Evolutionary conservation across 2,888 invertebrate genomes (phyloP), one percentile per base, ranked within the genome.

Genomic region (Xylota segnis): DNA sequence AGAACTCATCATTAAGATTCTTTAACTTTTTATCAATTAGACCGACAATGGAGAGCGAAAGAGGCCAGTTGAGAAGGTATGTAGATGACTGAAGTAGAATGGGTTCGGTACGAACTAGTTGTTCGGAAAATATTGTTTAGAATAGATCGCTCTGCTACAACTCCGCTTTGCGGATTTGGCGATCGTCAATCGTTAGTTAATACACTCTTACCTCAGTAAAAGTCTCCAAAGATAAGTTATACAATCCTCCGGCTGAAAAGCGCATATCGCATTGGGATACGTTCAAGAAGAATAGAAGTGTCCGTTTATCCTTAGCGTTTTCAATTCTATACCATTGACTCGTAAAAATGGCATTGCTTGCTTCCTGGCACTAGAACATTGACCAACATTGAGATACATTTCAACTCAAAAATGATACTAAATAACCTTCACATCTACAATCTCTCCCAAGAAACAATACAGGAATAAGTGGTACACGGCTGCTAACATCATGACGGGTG

Each of bases 321-420:
- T 59, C 32, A 23, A 81, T 52, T 10, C 23, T 59, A 14, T 81
- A 81, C 81, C 74, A 81, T 45, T 81, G 65, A 34, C 74, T 74
- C 0, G 12, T 54, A 32, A 68, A 81, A 12, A 81, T 61, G 5
- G 74, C 66, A 2, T 27, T 34, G 16, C 81, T 74, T 0, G 37
- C 59, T 10, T 83, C 71, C 10, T 52, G 14, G 45, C 70, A 83
- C 77, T 83, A 12, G 10, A 63, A 43, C 3, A 23, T 40, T 10
- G 7, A 23, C n/a, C 14, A 66, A 4, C 23, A 23, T 16, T 37
- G 0, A 14, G 12, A 14, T 10, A 32, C 2, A 18, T n/a, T 27
- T 27, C n/a, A 7, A 3, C 10, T 2, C 0, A 37, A 9, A 52
- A n/a, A 29, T 16, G 4, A 45, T 9, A 0, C 12, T 12, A 5